These are phyloP conservation scores for Beris chalybata DNA, from an alignment of 2,888 invertebrate species.

Conservation along the genomic window DNA sequence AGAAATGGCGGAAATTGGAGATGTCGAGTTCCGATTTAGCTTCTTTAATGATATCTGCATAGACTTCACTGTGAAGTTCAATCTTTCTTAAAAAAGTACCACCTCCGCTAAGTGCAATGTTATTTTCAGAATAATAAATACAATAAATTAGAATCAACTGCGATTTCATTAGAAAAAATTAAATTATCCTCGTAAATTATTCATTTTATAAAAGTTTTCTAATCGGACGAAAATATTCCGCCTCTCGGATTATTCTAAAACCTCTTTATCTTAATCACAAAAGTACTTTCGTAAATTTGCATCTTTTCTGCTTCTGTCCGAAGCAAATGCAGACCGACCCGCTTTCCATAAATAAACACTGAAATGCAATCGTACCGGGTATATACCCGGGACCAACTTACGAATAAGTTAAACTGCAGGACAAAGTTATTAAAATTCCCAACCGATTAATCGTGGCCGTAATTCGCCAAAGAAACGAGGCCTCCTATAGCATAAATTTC, in stretches of 20 bases:
- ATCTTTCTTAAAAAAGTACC: no score
- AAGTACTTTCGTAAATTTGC: conserved; percentile 32
- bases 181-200: no score
- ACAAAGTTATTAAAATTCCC: conserved; percentile 38
- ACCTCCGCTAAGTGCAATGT: no score
- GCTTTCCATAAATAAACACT: conserved; percentile 27
- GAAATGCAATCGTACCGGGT: conserved; percentile 10
- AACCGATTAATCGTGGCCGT: conserved; percentile 35
- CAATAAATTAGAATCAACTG: no score
- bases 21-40: no score
- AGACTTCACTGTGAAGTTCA: no score
- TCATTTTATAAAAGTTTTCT: no score
- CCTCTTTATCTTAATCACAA: conserved; percentile 33
- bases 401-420: conserved; percentile 26
- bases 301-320: conserved; percentile 17
- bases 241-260: conserved; percentile 5
- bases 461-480: conserved; percentile 28
- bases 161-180: no score
- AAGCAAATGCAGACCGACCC: not conserved
- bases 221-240: no score
- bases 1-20: no score
- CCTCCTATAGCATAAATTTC: conserved; percentile 10
- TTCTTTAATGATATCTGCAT: no score
- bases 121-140: no score
- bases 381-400: not conserved